A percentile compares a stretch with the other conserved stretches of the same genome.
phyloP scores from a whole-genome alignment of 2,797 vertebrate species.

The Malacoraja senta region DNA sequence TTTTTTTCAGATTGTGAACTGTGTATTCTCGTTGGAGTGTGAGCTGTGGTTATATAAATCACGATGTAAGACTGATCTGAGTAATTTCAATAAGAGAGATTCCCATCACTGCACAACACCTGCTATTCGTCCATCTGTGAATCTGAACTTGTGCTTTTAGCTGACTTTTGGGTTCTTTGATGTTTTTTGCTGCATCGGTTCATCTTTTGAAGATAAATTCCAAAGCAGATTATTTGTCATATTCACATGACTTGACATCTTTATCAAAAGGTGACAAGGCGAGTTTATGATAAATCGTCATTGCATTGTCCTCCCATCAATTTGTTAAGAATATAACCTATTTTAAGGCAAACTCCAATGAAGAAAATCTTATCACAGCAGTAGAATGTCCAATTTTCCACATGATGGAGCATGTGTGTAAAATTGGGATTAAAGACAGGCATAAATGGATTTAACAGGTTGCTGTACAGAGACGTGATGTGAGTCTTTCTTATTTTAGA shows the following conservation, averaged over 20 bases:
- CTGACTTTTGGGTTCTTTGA: slow-evolving; percentile 10
- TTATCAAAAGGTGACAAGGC: background rate
- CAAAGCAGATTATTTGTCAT: background rate
- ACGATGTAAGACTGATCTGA: background rate
- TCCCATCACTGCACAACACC: background rate
- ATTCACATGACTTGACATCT: background rate
- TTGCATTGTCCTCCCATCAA: background rate
- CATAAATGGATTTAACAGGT: slow-evolving; percentile 4
- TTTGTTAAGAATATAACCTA: background rate
- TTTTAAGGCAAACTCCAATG: background rate
- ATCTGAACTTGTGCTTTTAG: background rate
- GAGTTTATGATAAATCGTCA: background rate
- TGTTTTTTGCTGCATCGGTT: background rate
- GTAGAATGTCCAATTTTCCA: slow-evolving; percentile 9
- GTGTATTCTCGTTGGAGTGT: background rate
- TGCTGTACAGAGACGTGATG: background rate
- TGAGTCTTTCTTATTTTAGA: background rate
- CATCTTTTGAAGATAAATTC: background rate
- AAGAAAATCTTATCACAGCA: background rate
- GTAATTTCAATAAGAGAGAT: background rate
- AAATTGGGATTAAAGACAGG: slow-evolving; percentile 18
- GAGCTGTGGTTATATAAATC: slow-evolving; percentile 22
- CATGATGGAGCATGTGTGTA: background rate
- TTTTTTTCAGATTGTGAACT: slow-evolving; percentile 44
- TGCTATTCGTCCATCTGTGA: background rate